A percentile compares a stretch with the other conserved stretches of the same genome.
Conservation (phyloP, 2,797 vertebrate genomes). For the Oreortyx pictus region DNA sequence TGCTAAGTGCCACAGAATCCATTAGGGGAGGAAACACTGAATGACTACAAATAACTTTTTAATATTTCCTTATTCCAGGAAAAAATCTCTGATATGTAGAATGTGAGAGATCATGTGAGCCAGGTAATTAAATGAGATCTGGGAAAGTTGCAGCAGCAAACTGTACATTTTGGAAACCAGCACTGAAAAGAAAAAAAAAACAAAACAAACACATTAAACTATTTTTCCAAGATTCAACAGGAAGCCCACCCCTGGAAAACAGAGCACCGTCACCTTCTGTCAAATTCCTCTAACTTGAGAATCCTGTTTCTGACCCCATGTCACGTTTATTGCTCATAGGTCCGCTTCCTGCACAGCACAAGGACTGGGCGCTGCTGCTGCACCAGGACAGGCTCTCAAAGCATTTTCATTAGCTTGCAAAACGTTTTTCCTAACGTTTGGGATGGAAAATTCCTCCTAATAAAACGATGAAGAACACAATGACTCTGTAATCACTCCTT, state of each 20-base stretch:
- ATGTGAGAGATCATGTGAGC: not conserved
- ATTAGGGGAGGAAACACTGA: constrained; percentile 43
- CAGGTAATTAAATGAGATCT: constrained; percentile 11
- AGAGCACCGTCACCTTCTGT: not conserved
- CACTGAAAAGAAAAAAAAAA: not conserved
- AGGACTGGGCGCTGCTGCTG: not conserved
- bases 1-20: constrained; percentile 22
- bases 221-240: not conserved
- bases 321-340: not conserved
- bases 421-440: not conserved
- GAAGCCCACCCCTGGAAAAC: not conserved
- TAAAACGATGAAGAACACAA: not conserved
- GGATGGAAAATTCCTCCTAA: not conserved
- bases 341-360: not conserved
- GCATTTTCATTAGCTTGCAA: not conserved
- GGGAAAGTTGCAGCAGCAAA: not conserved
- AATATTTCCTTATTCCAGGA: constrained; percentile 61
- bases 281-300: not conserved
- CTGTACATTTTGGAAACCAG: not conserved
- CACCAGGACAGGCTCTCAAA: too few species aligned
- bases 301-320: not conserved
- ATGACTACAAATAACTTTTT: constrained; percentile 43
- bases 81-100: constrained; percentile 17
- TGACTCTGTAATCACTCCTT: too few species aligned
- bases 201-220: not conserved